Evolutionary conservation across 92 coral and sea anemone species (phyloP).

Genomic region (Zoanthus sociatus): DNA sequence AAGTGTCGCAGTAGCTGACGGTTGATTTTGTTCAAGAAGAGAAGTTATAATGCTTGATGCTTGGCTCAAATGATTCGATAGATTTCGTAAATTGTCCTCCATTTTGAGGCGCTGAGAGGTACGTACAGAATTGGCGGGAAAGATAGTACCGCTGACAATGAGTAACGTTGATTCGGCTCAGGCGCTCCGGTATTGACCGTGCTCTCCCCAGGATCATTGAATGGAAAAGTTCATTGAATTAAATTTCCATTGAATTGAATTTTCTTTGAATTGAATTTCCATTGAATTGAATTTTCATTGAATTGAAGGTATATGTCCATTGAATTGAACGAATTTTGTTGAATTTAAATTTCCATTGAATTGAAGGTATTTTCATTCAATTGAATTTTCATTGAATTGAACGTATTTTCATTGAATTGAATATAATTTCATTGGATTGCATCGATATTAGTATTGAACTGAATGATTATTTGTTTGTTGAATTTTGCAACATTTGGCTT

Average conservation of each 20-base stretch:
- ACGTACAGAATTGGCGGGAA: conserved; percentile 11
- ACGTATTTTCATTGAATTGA: no score
- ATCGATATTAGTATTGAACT: background rate
- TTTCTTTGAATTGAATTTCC: background rate
- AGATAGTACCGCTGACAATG: conserved; percentile 13
- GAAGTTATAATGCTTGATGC: conserved; percentile 46
- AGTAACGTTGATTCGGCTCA: conserved; percentile 11
- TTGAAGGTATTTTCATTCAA: conserved; percentile 5
- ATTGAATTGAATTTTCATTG: background rate
- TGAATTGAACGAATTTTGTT: conserved; percentile 3
- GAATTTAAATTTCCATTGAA: conserved; percentile 17
- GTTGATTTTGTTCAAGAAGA: conserved; percentile 30
- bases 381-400: background rate
- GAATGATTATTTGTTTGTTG: background rate
- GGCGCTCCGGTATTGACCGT: conserved; percentile 14
- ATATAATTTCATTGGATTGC: no score
- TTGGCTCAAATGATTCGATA: conserved; percentile 52
- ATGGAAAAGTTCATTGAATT: conserved; percentile 6
- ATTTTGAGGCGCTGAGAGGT: conserved; percentile 24
- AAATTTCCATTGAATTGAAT: background rate
- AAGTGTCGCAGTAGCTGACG: conserved; percentile 3
- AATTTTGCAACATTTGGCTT: no score
- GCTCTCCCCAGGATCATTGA: conserved; percentile 19
- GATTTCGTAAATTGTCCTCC: conserved; percentile 53
- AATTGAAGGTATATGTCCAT: background rate